Base-by-base conservation (phyloP, 2,113 vertebrate genomes). In the Eurystomus gularis region DNA sequence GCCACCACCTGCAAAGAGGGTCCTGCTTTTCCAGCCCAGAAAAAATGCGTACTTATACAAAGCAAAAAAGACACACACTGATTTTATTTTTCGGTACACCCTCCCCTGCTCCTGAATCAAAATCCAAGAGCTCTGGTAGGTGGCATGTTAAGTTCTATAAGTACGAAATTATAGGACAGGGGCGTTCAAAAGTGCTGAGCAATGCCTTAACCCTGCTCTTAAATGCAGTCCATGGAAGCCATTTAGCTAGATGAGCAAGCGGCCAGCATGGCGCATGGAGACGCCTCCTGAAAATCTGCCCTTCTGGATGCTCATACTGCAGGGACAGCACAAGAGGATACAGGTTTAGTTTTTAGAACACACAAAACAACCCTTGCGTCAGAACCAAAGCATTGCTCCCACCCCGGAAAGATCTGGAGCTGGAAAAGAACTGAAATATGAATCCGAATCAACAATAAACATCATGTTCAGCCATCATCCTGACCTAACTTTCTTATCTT, bases 51-150 rank as follows among this genome's bases (percentile, higher is more conserved):
- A 9, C 1, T 21, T 28, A 18, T 11, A 82, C 5, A 6, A 21
- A 78, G 9, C 20, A 37, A 66, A 64, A 35, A 0, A 77, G 28
- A 46, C 6, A 39, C 0, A 2, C 7, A 4, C 3, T 13, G 20
- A 24, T 46, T 80, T 69, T 54, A 52, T 52, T 83, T 62, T 65
- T 35, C 55, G 72, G 6, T 28, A 40, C 6, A 17, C 9, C 10
- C 42, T 37, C 29, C 5, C 17, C 9, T 7, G 13, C 5, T 29
- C 42, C 3, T 69, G 37, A 65, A 61, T 13, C 2, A 51, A 64
- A 93, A 60, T 3, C 17, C 6, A 40, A 51, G 39, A 33, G 33
- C 17, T 64, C 29, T 49, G 35, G 52, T 2, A 71, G 20, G 20
- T 24, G 46, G 28, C 7, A n/a, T 2, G 9, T 9, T 29, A 17